Evolutionary conservation across 2,113 vertebrate genomes (phyloP).

Genomic region (Nestor notabilis): DNA sequence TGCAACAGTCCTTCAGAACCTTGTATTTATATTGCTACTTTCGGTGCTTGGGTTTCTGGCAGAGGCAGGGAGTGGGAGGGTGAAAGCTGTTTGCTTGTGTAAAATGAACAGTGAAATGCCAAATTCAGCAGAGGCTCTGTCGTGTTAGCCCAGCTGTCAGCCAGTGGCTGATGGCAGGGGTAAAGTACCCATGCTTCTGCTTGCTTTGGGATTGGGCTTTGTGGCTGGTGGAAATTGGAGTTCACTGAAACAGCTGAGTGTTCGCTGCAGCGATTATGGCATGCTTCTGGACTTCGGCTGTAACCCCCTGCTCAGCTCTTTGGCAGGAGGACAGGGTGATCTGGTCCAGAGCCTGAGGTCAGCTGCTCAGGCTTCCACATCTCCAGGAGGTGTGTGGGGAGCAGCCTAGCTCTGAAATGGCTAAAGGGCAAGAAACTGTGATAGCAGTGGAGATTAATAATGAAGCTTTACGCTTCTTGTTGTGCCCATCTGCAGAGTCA

Average conservation of each 20-base stretch:
- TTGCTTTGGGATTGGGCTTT: neutral
- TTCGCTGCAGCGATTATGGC: neutral
- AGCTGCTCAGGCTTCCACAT: neutral
- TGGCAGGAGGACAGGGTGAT: neutral
- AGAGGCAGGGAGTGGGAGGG: neutral
- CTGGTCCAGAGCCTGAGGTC: neutral
- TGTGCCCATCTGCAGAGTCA: neutral
- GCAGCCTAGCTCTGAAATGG: neutral
- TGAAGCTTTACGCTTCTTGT: neutral
- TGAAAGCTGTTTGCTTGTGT: neutral
- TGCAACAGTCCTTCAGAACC: neutral
- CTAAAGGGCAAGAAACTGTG: neutral
- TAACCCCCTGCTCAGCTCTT: neutral
- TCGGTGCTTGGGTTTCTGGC: neutral
- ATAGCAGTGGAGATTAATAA: neutral
- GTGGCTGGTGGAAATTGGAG: neutral
- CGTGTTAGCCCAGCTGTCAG: neutral
- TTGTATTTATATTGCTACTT: neutral
- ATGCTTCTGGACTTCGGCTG: neutral
- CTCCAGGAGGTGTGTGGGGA: neutral
- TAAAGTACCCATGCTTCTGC: neutral
- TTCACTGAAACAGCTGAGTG: neutral
- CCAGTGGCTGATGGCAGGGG: neutral
- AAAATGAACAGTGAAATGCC: neutral
- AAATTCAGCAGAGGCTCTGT: neutral